Conservation (phyloP, 2,888 invertebrate genomes). For the Stenurella melanura region DNA sequence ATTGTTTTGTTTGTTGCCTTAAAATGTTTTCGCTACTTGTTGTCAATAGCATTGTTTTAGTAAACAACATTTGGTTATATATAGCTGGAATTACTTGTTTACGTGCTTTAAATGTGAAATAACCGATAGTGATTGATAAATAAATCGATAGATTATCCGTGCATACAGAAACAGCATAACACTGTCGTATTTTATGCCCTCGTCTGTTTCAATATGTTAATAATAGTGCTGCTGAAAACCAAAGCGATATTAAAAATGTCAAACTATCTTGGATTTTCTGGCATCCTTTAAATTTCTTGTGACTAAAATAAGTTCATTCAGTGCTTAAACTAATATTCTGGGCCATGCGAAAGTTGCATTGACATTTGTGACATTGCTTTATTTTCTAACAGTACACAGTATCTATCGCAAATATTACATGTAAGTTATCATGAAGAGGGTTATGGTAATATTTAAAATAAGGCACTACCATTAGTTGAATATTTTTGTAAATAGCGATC, state of each 20-base stretch:
- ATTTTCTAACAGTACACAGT: constrained; percentile 23
- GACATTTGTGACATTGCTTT: too few species aligned
- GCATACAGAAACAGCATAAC: background rate
- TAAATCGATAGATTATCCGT: constrained; percentile 6
- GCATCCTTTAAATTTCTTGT: too few species aligned
- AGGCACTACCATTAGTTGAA: constrained; percentile 29
- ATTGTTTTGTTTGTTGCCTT: background rate
- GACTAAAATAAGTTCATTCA: too few species aligned
- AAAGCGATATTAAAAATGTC: too few species aligned
- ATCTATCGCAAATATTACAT: constrained; percentile 39
- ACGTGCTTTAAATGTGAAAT: background rate
- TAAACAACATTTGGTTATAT: constrained; percentile 28
- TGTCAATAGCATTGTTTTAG: constrained; percentile 16
- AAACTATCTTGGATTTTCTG: too few species aligned
- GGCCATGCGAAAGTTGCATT: too few species aligned
- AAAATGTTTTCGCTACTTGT: background rate
- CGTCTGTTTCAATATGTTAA: background rate
- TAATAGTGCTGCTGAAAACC: too few species aligned
- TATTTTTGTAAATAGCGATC: background rate
- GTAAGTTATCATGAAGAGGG: constrained; percentile 2
- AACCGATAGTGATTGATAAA: background rate
- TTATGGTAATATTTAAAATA: constrained; percentile 8
- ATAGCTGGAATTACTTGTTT: constrained; percentile 27
- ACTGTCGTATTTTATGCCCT: background rate
- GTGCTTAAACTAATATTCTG: too few species aligned